These are phyloP conservation scores for Hydrotaea diabolus DNA, from an alignment of 2,888 invertebrate genomes.

Conservation along the genomic window DNA sequence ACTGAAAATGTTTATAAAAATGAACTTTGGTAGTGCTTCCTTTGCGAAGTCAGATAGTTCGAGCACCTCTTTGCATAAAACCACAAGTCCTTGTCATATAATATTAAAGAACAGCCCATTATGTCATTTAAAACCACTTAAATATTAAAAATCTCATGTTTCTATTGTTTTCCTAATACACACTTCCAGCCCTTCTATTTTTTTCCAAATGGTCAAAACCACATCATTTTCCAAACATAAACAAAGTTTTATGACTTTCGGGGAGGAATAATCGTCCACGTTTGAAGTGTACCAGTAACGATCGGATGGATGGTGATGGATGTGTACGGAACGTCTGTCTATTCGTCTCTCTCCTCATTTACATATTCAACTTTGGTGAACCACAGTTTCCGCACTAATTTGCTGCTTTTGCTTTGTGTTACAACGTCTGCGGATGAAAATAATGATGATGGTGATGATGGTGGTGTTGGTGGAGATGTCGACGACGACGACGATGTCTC, in stretches of 20 bases:
- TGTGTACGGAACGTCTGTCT: not conserved
- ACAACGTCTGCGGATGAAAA: slow-evolving; percentile 19
- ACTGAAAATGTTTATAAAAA: too few relatives aligned
- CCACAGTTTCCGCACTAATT: slow-evolving; percentile 71
- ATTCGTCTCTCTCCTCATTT: too few relatives aligned
- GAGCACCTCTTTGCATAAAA: too few relatives aligned
- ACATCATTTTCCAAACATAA: not conserved
- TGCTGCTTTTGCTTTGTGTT: slow-evolving; percentile 43
- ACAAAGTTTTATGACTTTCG: not conserved
- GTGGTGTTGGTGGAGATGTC: not conserved
- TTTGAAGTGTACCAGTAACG: not conserved
- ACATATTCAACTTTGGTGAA: slow-evolving; percentile 55
- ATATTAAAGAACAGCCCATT: too few relatives aligned
- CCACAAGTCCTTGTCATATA: too few relatives aligned
- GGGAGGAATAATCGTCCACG: not conserved
- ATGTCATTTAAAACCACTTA: too few relatives aligned
- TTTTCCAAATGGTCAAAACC: not conserved
- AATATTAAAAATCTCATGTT: too few relatives aligned
- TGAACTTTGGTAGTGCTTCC: too few relatives aligned
- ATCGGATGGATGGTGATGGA: too few relatives aligned
- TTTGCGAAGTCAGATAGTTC: too few relatives aligned
- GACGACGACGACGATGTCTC: not conserved
- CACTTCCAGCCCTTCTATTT: not conserved
- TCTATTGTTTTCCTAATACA: too few relatives aligned
- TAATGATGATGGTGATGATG: not conserved